These are phyloP conservation scores for Matsumurasca onukii DNA, from an alignment of 1,140 invertebrate genomes.

Conservation along the genomic window DNA sequence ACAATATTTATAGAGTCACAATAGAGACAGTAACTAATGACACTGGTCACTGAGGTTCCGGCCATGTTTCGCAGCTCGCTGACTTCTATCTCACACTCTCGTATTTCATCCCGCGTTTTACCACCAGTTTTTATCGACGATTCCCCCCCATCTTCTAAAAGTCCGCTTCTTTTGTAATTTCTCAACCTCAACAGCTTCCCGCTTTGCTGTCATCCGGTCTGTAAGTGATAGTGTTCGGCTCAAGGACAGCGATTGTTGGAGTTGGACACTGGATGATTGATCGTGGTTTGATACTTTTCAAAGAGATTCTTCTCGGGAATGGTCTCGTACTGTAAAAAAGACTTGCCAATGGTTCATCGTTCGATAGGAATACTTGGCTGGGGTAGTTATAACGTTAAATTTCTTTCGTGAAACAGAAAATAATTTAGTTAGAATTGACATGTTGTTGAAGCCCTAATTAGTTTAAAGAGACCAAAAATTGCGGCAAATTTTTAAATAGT, in stretches of 20 bases:
- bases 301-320: too few relatives aligned
- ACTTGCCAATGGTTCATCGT: too few relatives aligned
- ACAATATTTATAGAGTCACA: conserved; percentile 13
- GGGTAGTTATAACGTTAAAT: too few relatives aligned
- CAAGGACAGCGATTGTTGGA: background rate
- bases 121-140: conserved; percentile 12
- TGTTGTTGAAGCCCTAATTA: too few relatives aligned
- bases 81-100: background rate
- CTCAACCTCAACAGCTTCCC: conserved; percentile 17
- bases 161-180: conserved; percentile 21
- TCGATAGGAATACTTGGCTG: too few relatives aligned
- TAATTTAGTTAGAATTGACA: too few relatives aligned
- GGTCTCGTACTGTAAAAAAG: too few relatives aligned
- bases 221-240: conserved; percentile 1
- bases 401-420: too few relatives aligned
- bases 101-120: conserved; percentile 22
- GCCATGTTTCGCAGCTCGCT: background rate
- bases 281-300: too few relatives aligned
- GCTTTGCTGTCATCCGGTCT: background rate
- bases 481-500: too few relatives aligned
- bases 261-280: too few relatives aligned
- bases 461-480: too few relatives aligned
- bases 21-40: conserved; percentile 14
- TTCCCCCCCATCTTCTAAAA: conserved; percentile 6
- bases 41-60: conserved; percentile 1